Evolutionary conservation across 2,888 invertebrate genomes (phyloP).

Genomic region (Cataglyphis altisquamis): DNA sequence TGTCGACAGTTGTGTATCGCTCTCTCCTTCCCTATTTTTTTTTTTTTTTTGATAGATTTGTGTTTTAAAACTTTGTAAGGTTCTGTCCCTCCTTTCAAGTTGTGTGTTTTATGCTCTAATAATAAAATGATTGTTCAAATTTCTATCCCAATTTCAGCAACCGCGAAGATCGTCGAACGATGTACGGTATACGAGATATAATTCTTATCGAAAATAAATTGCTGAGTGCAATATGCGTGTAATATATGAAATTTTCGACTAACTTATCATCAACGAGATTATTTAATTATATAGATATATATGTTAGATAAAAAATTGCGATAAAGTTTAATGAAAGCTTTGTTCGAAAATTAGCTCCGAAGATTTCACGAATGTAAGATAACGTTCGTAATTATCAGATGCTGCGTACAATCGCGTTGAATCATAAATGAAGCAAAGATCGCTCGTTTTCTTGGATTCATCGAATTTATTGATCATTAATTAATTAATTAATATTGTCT

Average conservation of each 20-base stretch:
- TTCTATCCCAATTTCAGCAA: conserved; percentile 62
- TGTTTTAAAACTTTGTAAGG: conserved; percentile 2
- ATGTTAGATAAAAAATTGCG: neutral
- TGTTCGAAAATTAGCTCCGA: neutral
- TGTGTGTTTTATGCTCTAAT: conserved; percentile 70
- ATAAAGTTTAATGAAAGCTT: conserved; percentile 12
- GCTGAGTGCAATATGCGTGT: conserved; percentile 43
- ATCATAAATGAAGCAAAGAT: conserved; percentile 10
- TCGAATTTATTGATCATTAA: conserved; percentile 30
- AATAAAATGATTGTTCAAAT: conserved; percentile 72
- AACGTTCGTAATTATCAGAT: conserved; percentile 18
- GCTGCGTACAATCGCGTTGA: conserved; percentile 17
- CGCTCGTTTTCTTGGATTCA: conserved; percentile 1
- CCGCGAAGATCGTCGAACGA: conserved; percentile 28
- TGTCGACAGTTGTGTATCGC: conserved; percentile 61
- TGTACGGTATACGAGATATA: conserved; percentile 39
- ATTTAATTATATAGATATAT: conserved; percentile 31
- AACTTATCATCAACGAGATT: conserved; percentile 23
- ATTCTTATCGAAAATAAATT: conserved; percentile 38
- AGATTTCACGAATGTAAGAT: neutral
- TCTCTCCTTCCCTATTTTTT: conserved; percentile 45
- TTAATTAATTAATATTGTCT: conserved; percentile 30
- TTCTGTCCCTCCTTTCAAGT: neutral
- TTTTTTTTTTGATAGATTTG: conserved; percentile 30
- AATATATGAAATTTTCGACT: conserved; percentile 5